Base-by-base conservation (phyloP, 2,797 vertebrate genomes). In the Adrianichthys oophorus region DNA sequence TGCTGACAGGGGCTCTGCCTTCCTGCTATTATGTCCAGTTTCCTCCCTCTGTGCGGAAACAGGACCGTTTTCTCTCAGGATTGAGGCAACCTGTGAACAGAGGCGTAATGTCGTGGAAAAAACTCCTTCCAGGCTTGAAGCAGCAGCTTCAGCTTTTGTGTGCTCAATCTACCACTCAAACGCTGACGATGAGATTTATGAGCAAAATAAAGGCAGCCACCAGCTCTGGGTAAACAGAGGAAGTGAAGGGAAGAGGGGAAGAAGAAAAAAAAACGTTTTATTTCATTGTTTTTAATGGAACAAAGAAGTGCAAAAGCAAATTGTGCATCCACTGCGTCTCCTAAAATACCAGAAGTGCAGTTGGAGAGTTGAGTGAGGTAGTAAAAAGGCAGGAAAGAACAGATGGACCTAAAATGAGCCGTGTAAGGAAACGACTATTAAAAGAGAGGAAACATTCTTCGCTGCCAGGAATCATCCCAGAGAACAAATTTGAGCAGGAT, bases 21-120 rank as follows among this genome's bases (percentile, higher is more conserved):
- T 51, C 43, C 16, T 26, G 19, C 41, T 63, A 74, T 49, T 59
- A 70, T 76, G 63, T 44, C 29, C 65, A 45, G 48, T 45, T 68
- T 60, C 54, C 50, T 50, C 61, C 63, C 47, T 49, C 37, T 41
- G 52, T 42, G 48, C 58, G 59, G 47, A 70, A 84, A 70, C 54
- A 40, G 68, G 67, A 74, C 41, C 61, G 29, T 57, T 72, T 65
- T 57, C 67, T 80, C 68, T 61, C 58, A 71, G 63, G 71, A 62
- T 63, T 67, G 55, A 78, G 29, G 79, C 68, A 45, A 80, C 74
- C 74, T 68, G 62, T 66, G 75, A 82, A 83, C 75, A 80, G 61
- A 26, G 18, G 76, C 65, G 76, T 90, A 91, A 91, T 89, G 88
- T 90, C 41, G 79, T 86, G 87, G 88, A 92, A 91, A 86, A 87